Base-by-base conservation (phyloP, 2,797 vertebrate genomes). In the Neoniphon sammara region DNA sequence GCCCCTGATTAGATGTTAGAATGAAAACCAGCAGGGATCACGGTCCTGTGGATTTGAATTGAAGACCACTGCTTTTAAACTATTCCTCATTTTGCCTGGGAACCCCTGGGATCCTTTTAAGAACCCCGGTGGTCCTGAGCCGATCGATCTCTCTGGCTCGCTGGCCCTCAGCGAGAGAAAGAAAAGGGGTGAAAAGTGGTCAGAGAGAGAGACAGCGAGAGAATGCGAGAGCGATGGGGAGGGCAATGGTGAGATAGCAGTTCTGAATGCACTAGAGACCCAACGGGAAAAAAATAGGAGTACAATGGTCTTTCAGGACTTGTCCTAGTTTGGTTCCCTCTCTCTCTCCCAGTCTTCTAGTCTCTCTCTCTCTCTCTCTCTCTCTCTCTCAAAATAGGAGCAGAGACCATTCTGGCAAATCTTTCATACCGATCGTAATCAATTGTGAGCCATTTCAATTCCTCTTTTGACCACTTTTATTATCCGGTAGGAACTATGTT, bases 291-390 rank as follows among this genome's bases (percentile, higher is more conserved):
- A 86, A 91, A 86, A 91, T 91, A 89, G 62, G 84, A 90, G 89
- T 82, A 88, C 89, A 92, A 89, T 89, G 87, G 90, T 92, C 90
- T 91, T 91, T 91, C 78, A 92, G 91, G 91, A 91, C 89, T 73
- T 89, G 91, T 89, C 91, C 92, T 87, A 92, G 86, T 91, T 93
- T 78, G 73, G 72, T 66, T 81, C 73, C 8, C 64, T 82, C 77
- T 66, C 59, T 52, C 74, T 36, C n/a, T n/a, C 52, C 76, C 56
- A 67, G 66, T 72, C 12, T 81, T 21, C 27, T 21, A 20, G 6
- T 55, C 46, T 27, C 49, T 53, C 53, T 49, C 20, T 25, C 20
- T 53, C 31, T n/a, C 31, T 53, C 27, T 7, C 14, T 7, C 14
- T 7, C 14, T 7, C 42, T 11, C 82, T 70, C 78, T 84, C 61